phyloP scores from a whole-genome alignment of 2,113 vertebrate genomes.

The Pimephales promelas region DNA sequence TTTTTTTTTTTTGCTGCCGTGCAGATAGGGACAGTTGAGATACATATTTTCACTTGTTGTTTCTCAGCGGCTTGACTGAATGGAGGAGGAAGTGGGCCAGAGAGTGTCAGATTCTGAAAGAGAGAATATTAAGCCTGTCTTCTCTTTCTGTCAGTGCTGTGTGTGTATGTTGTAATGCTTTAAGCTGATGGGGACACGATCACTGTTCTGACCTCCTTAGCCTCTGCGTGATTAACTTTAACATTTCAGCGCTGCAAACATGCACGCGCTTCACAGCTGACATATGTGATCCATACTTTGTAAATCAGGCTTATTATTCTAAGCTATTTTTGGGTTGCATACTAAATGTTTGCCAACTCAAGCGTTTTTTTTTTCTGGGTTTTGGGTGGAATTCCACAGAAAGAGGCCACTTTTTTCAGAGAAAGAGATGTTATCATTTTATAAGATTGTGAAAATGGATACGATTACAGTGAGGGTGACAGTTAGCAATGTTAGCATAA shows the following conservation, averaged over 20 bases:
- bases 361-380: neutral
- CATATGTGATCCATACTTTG: conserved; percentile 25
- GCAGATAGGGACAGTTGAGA: no score
- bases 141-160: no score
- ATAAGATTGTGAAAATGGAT: neutral
- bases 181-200: conserved; percentile 31
- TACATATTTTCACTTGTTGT: no score
- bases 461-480: neutral
- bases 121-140: no score
- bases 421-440: neutral
- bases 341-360: conserved; percentile 1
- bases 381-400: neutral
- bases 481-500: neutral
- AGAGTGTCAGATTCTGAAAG: no score
- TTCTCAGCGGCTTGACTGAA: no score
- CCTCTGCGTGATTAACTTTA: conserved; percentile 16
- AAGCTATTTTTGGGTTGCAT: conserved; percentile 20
- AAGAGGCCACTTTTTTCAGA: neutral
- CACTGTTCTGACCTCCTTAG: conserved; percentile 36
- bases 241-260: conserved; percentile 1
- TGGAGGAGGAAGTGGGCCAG: no score
- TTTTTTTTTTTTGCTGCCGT: no score
- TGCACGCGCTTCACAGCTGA: neutral
- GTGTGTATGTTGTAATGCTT: conserved; percentile 1
- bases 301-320: conserved; percentile 13